phyloP scores from a whole-genome alignment of 2,888 invertebrate genomes.

The Lithophane leautieri region DNA sequence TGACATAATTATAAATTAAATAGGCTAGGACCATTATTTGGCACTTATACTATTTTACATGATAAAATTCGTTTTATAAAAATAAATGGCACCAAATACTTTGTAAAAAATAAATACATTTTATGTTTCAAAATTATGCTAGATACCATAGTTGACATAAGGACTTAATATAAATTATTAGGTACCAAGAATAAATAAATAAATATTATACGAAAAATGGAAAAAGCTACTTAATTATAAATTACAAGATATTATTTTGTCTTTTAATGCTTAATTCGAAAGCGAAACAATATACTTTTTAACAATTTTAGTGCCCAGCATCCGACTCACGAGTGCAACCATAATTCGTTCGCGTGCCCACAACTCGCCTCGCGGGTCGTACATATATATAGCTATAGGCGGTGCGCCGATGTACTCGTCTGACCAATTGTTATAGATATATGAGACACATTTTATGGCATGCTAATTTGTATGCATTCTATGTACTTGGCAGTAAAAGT shows the following conservation, averaged over 20 bases:
- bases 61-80: constrained; percentile 62
- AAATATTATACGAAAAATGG: not conserved
- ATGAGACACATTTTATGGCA: too few relatives aligned
- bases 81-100: constrained; percentile 70
- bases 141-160: not conserved
- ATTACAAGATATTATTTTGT: constrained; percentile 22
- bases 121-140: constrained; percentile 15
- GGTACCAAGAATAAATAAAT: not conserved
- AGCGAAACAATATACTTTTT: too few relatives aligned
- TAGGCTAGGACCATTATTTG: constrained; percentile 45
- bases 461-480: too few relatives aligned
- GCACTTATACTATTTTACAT: constrained; percentile 42
- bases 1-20: constrained; percentile 46
- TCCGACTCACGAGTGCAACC: too few relatives aligned
- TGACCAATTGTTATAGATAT: too few relatives aligned
- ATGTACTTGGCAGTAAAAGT: too few relatives aligned
- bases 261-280: constrained; percentile 36
- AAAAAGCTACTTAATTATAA: not conserved
- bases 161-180: not conserved
- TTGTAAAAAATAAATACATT: constrained; percentile 50
- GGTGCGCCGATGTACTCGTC: too few relatives aligned
- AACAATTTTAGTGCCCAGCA: too few relatives aligned
- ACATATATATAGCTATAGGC: too few relatives aligned
- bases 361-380: too few relatives aligned
- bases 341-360: too few relatives aligned